Base-by-base conservation (phyloP, 2,888 invertebrate genomes). In the Celastrina argiolus region DNA sequence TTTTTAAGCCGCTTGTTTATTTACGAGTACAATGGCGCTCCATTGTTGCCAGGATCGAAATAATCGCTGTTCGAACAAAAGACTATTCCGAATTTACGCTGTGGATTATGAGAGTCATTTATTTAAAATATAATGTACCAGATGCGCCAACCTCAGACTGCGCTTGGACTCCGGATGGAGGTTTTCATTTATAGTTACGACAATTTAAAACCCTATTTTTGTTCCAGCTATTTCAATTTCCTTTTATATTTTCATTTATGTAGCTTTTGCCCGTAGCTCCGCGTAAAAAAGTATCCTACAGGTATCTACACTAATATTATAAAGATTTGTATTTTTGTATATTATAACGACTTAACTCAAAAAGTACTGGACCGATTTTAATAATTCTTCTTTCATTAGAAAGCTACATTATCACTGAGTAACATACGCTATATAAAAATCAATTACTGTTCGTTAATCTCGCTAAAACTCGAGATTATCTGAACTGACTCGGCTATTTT, bases 1-100 rank as follows among this genome's bases (percentile, higher is more conserved):
- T 59, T 59, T 61, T 61, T 61, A 61, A 18, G 36, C 36, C 39
- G 34, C 61, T 61, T 61, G 36, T 39, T 61, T 39, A 61, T 61
- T 61, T 61, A 61, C 39, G 61, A 61, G 36, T 31, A 59, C 61
- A 61, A 61, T 61, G 61, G 36, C 22, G 36, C 36, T 61, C 61
- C 61, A 61, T 61, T 61, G 61, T 61, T 39, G 36, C 36, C 61
- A 39, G 59, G 34, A 31, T 61, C 36, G 39, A 36, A 61, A 61
- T 61, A 36, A 61, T 61, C 61, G 61, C 36, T 14, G 39, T 61
- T 61, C 39, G 34, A 61, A 61, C 61, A 61, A 61, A 61, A 39
- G 61, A 39, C 36, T 36, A 36, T 39, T 14, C 31, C 61, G 34
- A 61, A 61, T 36, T 61, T 61, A 39, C 2, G 51, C 51, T 51